Conservation (phyloP, 1,140 invertebrate species). For the Atta colombica region DNA sequence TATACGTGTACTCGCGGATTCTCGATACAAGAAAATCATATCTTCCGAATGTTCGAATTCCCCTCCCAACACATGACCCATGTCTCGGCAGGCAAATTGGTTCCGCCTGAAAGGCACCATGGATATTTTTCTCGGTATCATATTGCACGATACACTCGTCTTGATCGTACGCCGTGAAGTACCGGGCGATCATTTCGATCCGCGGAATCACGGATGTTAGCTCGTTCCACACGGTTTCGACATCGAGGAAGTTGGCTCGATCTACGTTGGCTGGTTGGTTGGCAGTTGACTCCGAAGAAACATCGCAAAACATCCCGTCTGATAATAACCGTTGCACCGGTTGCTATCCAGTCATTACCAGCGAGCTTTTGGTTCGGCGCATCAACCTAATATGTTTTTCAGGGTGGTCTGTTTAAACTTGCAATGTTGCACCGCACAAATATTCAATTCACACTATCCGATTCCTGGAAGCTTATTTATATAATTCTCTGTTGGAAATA, state of each 20-base stretch:
- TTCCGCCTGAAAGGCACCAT: slow-evolving; percentile 30
- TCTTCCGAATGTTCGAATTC: slow-evolving; percentile 21
- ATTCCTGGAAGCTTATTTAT: not conserved
- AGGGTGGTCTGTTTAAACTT: slow-evolving; percentile 74
- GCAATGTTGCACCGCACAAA: not conserved
- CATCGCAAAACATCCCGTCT: slow-evolving; percentile 67
- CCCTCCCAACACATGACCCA: not conserved
- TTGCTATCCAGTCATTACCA: slow-evolving; percentile 73
- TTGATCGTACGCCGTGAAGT: slow-evolving; percentile 53
- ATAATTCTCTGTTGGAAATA: not conserved
- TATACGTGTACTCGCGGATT: not conserved
- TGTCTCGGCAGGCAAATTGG: slow-evolving; percentile 14
- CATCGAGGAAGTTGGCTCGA: slow-evolving; percentile 46
- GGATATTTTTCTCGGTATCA: slow-evolving; percentile 46
- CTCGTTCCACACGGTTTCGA: slow-evolving; percentile 65
- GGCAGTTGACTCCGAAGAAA: slow-evolving; percentile 66
- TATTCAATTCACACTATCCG: not conserved
- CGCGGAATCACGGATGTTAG: slow-evolving; percentile 70
- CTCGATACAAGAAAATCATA: slow-evolving; percentile 1
- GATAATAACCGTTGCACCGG: slow-evolving; percentile 70
- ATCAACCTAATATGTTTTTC: slow-evolving; percentile 79
- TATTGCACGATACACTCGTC: slow-evolving; percentile 20
- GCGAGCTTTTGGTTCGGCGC: slow-evolving; percentile 63
- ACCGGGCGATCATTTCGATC: slow-evolving; percentile 39
- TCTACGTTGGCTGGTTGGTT: slow-evolving; percentile 34